Conservation (phyloP, 2,888 invertebrate species). For the Teleiodes luculella region DNA sequence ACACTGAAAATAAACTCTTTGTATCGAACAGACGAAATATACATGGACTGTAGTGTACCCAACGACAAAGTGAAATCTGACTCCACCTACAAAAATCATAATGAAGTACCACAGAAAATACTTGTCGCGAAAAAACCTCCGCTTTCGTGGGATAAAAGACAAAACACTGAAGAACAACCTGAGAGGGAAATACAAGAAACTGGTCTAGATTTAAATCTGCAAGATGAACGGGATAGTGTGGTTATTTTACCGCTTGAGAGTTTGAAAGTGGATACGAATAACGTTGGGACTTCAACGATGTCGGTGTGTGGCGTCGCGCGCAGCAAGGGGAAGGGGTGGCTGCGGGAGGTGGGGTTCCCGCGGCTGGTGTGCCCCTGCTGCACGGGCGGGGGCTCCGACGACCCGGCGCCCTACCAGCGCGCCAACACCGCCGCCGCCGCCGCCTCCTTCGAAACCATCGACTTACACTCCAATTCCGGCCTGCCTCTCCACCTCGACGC, state of each 20-base stretch:
- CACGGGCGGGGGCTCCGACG: slow-evolving; percentile 43
- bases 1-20: slow-evolving; percentile 33
- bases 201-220: too few relatives aligned
- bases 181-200: too few relatives aligned
- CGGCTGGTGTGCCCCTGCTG: slow-evolving; percentile 57
- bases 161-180: too few relatives aligned
- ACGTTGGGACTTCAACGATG: slow-evolving; percentile 35
- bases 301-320: slow-evolving; percentile 27
- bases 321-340: slow-evolving; percentile 21
- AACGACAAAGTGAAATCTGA: neutral
- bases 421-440: slow-evolving; percentile 30
- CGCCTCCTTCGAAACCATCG: slow-evolving; percentile 54
- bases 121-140: neutral
- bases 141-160: too few relatives aligned
- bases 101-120: neutral
- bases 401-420: slow-evolving; percentile 17
- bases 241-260: neutral
- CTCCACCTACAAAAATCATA: neutral
- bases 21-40: slow-evolving; percentile 43
- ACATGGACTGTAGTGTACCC: slow-evolving; percentile 53
- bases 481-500: slow-evolving; percentile 42
- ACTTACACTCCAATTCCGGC: slow-evolving; percentile 35
- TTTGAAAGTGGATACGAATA: slow-evolving; percentile 27
- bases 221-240: too few relatives aligned
- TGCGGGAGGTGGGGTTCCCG: slow-evolving; percentile 38